These are phyloP conservation scores for Leguminivora glycinivorella DNA, from an alignment of 1,140 invertebrate species.

Conservation along the genomic window DNA sequence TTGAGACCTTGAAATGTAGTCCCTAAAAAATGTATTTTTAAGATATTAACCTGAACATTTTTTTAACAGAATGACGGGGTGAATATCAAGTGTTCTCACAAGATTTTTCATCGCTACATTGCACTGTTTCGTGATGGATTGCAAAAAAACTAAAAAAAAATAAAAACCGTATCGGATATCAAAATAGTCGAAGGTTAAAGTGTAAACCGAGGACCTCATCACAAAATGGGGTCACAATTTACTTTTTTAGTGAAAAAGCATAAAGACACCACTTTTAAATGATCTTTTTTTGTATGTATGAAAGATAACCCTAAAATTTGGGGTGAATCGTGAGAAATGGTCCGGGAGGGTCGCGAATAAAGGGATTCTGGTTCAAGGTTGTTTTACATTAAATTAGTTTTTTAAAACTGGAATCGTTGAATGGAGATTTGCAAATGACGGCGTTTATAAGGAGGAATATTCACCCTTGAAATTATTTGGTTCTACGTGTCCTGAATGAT, in stretches of 20 bases:
- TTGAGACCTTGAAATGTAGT: too few relatives aligned
- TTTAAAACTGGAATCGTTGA: constrained; percentile 37
- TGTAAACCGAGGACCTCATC: constrained; percentile 72
- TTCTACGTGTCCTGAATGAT: background rate
- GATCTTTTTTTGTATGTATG: constrained; percentile 56
- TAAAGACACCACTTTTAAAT: constrained; percentile 66
- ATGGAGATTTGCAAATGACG: constrained; percentile 20
- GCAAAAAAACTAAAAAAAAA: constrained; percentile 33
- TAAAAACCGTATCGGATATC: constrained; percentile 66
- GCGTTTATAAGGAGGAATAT: constrained; percentile 12
- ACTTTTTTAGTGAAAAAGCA: constrained; percentile 48
- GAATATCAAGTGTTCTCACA: constrained; percentile 48
- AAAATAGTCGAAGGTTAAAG: constrained; percentile 67
- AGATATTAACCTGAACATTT: background rate
- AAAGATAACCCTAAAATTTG: constrained; percentile 55
- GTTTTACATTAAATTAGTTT: constrained; percentile 60
- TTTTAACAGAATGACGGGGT: background rate
- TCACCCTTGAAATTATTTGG: background rate
- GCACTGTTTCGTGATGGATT: constrained; percentile 22
- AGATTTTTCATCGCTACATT: constrained; percentile 40
- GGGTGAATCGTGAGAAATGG: constrained; percentile 71
- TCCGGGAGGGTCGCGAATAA: constrained; percentile 45
- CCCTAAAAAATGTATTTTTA: background rate
- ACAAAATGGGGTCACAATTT: constrained; percentile 65
- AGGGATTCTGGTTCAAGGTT: constrained; percentile 51